phyloP scores from a whole-genome alignment of 2,797 vertebrate species.

The Macrochelys suwanniensis region DNA sequence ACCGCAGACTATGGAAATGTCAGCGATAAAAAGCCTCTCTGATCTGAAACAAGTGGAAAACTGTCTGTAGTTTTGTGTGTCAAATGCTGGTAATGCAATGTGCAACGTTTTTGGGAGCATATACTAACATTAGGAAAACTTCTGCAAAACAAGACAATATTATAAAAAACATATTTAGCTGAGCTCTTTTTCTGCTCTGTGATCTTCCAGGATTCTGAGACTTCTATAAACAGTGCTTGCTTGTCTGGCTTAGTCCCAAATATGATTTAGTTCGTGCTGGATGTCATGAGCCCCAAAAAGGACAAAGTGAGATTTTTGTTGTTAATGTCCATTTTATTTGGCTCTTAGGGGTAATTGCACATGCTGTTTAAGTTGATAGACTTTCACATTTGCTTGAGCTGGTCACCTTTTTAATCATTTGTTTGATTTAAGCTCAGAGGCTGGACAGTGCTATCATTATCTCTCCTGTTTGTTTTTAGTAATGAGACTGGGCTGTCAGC shows the following conservation, averaged over 20 bases:
- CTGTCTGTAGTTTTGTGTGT: neutral
- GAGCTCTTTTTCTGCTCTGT: neutral
- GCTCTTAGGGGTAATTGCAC: neutral
- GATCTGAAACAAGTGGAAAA: neutral
- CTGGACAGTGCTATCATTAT: neutral
- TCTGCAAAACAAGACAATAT: neutral
- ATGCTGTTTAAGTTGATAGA: neutral
- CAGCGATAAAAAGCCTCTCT: neutral
- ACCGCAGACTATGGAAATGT: neutral
- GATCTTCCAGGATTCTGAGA: neutral
- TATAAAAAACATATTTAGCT: neutral
- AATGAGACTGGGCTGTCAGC: neutral
- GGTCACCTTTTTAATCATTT: neutral
- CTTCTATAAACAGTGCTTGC: slow-evolving; percentile 7
- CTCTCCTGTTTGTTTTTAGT: neutral
- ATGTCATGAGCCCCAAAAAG: neutral
- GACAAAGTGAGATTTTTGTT: neutral
- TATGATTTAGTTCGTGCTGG: neutral
- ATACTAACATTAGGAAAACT: neutral
- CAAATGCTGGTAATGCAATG: neutral
- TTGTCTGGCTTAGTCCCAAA: neutral
- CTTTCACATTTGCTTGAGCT: neutral
- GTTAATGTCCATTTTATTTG: neutral
- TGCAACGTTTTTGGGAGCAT: neutral
- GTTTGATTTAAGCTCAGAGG: neutral